Conservation (phyloP, 2,888 invertebrate genomes). For the Amphipyra berbera region DNA sequence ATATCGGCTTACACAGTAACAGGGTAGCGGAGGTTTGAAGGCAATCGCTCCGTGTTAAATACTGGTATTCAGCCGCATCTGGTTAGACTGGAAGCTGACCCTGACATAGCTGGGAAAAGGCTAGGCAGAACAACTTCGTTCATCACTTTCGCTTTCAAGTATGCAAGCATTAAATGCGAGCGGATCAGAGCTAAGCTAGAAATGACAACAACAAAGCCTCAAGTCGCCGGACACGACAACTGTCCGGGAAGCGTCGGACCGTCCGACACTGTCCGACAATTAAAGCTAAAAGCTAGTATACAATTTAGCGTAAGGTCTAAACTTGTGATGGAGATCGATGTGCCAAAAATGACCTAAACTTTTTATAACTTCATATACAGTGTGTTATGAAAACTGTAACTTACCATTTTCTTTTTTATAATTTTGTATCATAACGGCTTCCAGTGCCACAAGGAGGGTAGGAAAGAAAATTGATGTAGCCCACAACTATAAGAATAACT, state of each 20-base stretch:
- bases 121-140: conserved; percentile 1
- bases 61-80: too few species aligned
- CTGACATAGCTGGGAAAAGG: too few species aligned
- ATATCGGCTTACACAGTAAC: too few species aligned
- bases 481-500: too few species aligned
- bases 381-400: conserved; percentile 46
- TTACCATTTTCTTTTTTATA: conserved; percentile 46
- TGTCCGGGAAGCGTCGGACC: conserved; percentile 3
- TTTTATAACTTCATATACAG: conserved; percentile 51
- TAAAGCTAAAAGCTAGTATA: conserved; percentile 50
- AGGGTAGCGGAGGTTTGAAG: too few species aligned
- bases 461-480: conserved; percentile 29
- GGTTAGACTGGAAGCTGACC: too few species aligned
- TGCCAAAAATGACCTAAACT: conserved; percentile 61
- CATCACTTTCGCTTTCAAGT: conserved; percentile 22
- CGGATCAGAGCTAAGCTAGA: conserved; percentile 42
- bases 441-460: conserved; percentile 30
- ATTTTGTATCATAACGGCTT: conserved; percentile 50
- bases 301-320: conserved; percentile 50
- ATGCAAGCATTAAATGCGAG: conserved; percentile 53
- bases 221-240: conserved; percentile 9
- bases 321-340: conserved; percentile 53
- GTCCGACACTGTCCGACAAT: conserved; percentile 27
- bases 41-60: too few species aligned
- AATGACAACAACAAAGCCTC: conserved; percentile 27